Conservation (phyloP, 2,797 vertebrate genomes). For the Bufotes viridis region DNA sequence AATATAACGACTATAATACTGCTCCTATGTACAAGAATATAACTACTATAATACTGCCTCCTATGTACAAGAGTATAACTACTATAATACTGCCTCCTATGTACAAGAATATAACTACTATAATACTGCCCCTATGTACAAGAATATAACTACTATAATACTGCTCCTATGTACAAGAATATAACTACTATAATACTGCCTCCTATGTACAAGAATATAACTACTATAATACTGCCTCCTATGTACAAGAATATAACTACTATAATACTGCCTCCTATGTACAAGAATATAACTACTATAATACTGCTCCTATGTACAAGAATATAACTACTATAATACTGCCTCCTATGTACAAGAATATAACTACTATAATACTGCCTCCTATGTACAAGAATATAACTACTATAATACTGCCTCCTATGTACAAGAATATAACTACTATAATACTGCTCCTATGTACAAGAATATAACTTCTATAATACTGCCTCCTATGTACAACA, state of each 20-base stretch:
- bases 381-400: slow-evolving; percentile 15
- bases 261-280: slow-evolving; percentile 3
- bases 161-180: neutral
- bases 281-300: slow-evolving; percentile 16
- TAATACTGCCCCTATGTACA: slow-evolving; percentile 7
- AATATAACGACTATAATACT: slow-evolving; percentile 1
- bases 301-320: slow-evolving; percentile 5
- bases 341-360: neutral
- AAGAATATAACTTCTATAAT: slow-evolving; percentile 17
- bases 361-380: neutral
- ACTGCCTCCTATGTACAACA: neutral
- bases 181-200: slow-evolving; percentile 15
- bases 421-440: slow-evolving; percentile 20
- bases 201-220: slow-evolving; percentile 12
- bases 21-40: neutral
- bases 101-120: slow-evolving; percentile 1
- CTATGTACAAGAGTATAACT: slow-evolving; percentile 1
- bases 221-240: slow-evolving; percentile 2
- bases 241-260: slow-evolving; percentile 11
- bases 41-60: neutral
- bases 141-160: slow-evolving; percentile 7
- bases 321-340: slow-evolving; percentile 22
- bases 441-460: slow-evolving; percentile 1
- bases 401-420: slow-evolving; percentile 8
- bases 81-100: neutral